These are phyloP conservation scores for Urophycis tenuis DNA, from an alignment of 2,797 vertebrate species.

Conservation along the genomic window DNA sequence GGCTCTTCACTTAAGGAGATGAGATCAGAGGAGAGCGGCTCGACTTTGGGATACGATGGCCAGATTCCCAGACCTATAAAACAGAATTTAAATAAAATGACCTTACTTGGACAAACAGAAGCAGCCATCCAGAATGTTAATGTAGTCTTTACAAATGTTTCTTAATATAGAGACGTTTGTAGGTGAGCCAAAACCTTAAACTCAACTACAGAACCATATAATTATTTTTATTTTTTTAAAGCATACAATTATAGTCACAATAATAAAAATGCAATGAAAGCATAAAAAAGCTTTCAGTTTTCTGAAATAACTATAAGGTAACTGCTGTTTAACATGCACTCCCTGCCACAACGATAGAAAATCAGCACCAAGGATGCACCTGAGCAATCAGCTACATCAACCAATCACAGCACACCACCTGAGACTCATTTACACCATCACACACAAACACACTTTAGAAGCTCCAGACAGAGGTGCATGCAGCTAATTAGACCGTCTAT, in stretches of 20 bases:
- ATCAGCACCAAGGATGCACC: not conserved
- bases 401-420: not conserved
- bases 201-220: not conserved
- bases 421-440: not conserved
- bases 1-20: not conserved
- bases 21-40: not conserved
- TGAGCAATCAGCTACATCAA: not conserved
- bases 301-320: not conserved
- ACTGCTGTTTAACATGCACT: not conserved
- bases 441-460: not conserved
- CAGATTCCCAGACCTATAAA: not conserved
- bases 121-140: not conserved
- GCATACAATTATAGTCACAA: not conserved
- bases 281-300: not conserved
- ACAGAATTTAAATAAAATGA: not conserved
- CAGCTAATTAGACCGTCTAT: not conserved
- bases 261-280: not conserved
- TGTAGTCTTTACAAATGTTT: not conserved
- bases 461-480: not conserved
- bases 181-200: not conserved
- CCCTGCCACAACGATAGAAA: not conserved
- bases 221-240: not conserved
- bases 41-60: not conserved
- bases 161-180: not conserved
- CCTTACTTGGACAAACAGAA: not conserved